Base-by-base conservation (phyloP, 2,113 vertebrate species). In the Mungos mungo region DNA sequence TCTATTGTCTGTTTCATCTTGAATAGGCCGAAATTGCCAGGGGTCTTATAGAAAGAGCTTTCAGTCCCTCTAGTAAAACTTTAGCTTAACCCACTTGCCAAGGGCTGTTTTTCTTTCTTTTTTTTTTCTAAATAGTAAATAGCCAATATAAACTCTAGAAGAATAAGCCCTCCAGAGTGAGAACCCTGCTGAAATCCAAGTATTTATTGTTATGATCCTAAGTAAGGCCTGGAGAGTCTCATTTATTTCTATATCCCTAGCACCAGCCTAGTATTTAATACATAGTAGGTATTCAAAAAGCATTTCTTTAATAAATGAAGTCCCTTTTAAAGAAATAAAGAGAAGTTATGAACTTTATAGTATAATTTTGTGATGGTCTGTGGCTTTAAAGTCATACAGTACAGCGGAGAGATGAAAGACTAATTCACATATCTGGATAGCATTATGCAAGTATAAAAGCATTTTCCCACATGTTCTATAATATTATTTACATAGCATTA, bases 271-370 rank as follows among this genome's bases (percentile, higher is more conserved):
- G 68, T 25, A 94, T 41, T 35, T 60, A 79, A 50, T 84, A 23
- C 23, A 41, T n/a, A 69, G 29, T 27, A 50, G 45, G 33, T 35
- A 83, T 21, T 96, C 18, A 57, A 86, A 86, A 84, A 83, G 15
- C 60, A 80, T 57, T 92, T 96, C 21, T 93, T 85, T 95, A 69
- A 89, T 83, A 94, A 94, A 85, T 68, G 18, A 93, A 93, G 18
- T 86, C 76, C 72, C 50, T 86, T 86, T 93, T 83, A 93, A 93
- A 41, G 74, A 83, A 77, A 86, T 92, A 93, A 84, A 82, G 9
- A 71, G 45, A 92, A 93, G 52, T 21, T 90, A 69, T 83, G 12
- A 90, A 94, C 15, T 90, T 14, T 90, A 23, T 21, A 79, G 29
- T 29, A 31, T 89, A 74, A 93, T 77, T 97, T 74, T 93, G 76